phyloP scores from a whole-genome alignment of 2,797 vertebrate genomes.

The Myotis myotis region DNA sequence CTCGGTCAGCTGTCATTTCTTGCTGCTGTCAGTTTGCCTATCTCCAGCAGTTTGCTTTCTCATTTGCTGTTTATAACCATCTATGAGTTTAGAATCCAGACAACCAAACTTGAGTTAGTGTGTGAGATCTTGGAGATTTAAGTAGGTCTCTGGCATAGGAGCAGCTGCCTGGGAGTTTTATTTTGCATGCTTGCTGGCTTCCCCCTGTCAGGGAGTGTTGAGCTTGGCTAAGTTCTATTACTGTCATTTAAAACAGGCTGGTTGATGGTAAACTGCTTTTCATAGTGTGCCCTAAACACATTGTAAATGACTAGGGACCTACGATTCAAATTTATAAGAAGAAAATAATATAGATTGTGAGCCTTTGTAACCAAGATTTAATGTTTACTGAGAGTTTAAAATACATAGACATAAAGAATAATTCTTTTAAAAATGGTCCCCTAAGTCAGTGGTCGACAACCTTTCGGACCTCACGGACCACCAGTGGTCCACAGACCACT shows the following conservation, averaged over 20 bases:
- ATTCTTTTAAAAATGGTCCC: not conserved
- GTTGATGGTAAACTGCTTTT: not conserved
- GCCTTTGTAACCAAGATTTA: not conserved
- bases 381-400: slow-evolving; percentile 34
- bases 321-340: not conserved
- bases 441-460: not conserved
- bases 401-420: not conserved
- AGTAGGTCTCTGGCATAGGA: not conserved
- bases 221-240: not conserved
- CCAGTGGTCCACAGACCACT: too few species aligned
- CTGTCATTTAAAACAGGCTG: not conserved
- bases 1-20: not conserved
- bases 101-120: not conserved
- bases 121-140: not conserved
- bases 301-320: not conserved
- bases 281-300: not conserved
- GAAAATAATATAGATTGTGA: not conserved
- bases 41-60: not conserved
- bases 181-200: not conserved
- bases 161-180: not conserved
- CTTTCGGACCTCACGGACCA: too few species aligned
- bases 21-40: not conserved
- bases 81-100: slow-evolving; percentile 1
- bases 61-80: not conserved
- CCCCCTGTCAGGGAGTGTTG: not conserved